phyloP scores from a whole-genome alignment of 1,140 invertebrate genomes.

The Drosophila serrata region DNA sequence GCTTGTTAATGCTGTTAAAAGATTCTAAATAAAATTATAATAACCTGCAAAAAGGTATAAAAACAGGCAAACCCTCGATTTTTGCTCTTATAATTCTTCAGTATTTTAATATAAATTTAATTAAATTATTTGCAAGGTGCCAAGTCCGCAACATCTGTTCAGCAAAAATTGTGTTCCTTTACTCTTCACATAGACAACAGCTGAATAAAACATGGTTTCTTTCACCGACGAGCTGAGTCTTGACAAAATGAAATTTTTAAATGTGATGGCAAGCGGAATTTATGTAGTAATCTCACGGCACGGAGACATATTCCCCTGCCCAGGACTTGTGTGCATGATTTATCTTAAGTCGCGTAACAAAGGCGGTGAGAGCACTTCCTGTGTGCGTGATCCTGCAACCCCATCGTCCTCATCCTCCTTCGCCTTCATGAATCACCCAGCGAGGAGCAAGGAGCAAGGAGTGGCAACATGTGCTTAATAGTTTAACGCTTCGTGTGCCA shows the following conservation, averaged over 20 bases:
- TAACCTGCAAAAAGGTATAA: too few species aligned
- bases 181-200: constrained; percentile 16
- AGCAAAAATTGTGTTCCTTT: constrained; percentile 12
- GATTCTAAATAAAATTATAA: too few species aligned
- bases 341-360: constrained; percentile 34
- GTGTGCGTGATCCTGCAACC: constrained; percentile 24
- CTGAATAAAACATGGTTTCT: constrained; percentile 9
- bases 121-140: not conserved
- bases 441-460: not conserved
- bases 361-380: constrained; percentile 28
- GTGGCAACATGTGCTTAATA: constrained; percentile 66
- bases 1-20: too few species aligned
- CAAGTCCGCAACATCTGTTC: not conserved
- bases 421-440: constrained; percentile 11
- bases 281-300: constrained; percentile 43
- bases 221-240: not conserved
- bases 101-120: not conserved
- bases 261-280: constrained; percentile 40
- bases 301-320: constrained; percentile 8
- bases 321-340: constrained; percentile 45
- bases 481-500: constrained; percentile 74
- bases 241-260: constrained; percentile 48
- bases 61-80: too few species aligned
- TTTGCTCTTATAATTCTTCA: not conserved
- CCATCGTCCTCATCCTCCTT: not conserved